Conservation (phyloP, 2,113 vertebrate species). For the Percopsis transmontana region DNA sequence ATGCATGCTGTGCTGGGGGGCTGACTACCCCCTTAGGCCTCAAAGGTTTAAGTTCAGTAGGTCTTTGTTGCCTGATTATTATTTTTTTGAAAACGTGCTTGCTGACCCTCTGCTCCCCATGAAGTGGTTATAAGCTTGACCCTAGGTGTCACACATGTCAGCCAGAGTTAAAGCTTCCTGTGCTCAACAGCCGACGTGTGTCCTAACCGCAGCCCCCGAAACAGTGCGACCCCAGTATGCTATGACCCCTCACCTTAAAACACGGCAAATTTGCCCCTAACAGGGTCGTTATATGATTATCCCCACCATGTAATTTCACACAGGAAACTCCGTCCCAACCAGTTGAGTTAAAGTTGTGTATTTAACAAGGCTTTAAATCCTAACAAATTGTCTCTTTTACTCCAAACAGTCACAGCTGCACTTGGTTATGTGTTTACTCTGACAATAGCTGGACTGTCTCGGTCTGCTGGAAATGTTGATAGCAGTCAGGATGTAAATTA, state of each 20-base stretch:
- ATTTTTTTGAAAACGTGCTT: conserved; percentile 24
- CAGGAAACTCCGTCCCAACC: conserved; percentile 48
- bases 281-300: conserved; percentile 61
- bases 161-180: conserved; percentile 25
- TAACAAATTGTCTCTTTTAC: conserved; percentile 53
- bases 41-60: conserved; percentile 29
- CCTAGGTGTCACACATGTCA: conserved; percentile 19
- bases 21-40: conserved; percentile 30
- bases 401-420: conserved; percentile 35
- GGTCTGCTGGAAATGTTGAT: conserved; percentile 21
- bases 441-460: conserved; percentile 35
- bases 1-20: not conserved
- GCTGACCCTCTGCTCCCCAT: conserved; percentile 22
- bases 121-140: conserved; percentile 29
- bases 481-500: conserved; percentile 42
- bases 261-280: conserved; percentile 51
- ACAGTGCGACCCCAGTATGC: conserved; percentile 43
- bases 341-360: conserved; percentile 29
- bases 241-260: conserved; percentile 51
- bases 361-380: conserved; percentile 50
- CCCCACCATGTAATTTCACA: conserved; percentile 40
- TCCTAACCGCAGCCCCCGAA: conserved; percentile 45
- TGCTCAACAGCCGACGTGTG: conserved; percentile 33
- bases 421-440: conserved; percentile 13
- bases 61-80: conserved; percentile 51